These are phyloP conservation scores for Diacarnus erythraeanus DNA, from an alignment of 37 sponge, comb jelly and placozoan species.

Conservation along the genomic window DNA sequence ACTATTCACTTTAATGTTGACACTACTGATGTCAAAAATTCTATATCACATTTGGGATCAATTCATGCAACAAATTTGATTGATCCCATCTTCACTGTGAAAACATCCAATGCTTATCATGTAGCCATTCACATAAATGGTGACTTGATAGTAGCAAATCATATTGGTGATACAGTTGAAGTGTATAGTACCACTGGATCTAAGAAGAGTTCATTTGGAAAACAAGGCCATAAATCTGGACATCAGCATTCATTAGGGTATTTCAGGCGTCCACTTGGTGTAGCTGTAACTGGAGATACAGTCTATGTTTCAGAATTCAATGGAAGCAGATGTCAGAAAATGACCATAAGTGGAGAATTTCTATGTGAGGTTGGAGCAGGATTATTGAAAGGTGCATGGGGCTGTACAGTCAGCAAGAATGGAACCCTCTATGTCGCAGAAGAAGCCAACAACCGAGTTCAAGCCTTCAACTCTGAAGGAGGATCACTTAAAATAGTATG, in stretches of 20 bases:
- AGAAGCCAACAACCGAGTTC: slow-evolving; percentile 8
- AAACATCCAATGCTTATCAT: neutral
- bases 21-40: neutral
- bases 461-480: slow-evolving; percentile 4
- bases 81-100: neutral
- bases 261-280: slow-evolving; percentile 2
- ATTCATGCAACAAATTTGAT: neutral
- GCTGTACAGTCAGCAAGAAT: slow-evolving; percentile 5
- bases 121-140: slow-evolving; percentile 4
- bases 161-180: neutral
- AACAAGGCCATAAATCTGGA: neutral
- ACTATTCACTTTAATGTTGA: neutral
- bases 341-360: slow-evolving; percentile 14
- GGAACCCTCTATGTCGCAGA: slow-evolving; percentile 12
- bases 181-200: neutral
- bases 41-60: neutral
- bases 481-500: neutral
- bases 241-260: neutral
- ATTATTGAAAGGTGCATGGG: slow-evolving; percentile 6
- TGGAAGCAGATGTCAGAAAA: slow-evolving; percentile 2
- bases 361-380: slow-evolving; percentile 2
- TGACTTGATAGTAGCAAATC: slow-evolving; percentile 7
- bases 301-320: neutral
- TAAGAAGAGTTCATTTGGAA: neutral
- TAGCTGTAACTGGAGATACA: slow-evolving; percentile 1